Conservation (phyloP, 2,888 invertebrate genomes). For the Oscheius sp. region DNA sequence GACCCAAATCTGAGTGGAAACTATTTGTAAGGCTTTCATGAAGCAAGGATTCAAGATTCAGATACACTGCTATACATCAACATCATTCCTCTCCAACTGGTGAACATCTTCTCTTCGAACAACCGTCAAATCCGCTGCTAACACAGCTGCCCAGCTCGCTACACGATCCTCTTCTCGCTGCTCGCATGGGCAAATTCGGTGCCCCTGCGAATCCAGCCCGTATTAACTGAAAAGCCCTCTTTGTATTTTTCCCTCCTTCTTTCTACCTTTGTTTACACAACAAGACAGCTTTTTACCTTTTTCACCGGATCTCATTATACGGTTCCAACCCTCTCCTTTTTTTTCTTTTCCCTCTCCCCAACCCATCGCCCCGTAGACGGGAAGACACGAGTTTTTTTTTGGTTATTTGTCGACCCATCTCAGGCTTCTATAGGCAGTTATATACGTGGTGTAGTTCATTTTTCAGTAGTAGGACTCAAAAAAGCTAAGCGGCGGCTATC, state of each 20-base stretch:
- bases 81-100: slow-evolving; percentile 48
- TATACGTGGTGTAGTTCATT: background rate
- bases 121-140: slow-evolving; percentile 4
- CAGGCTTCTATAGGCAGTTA: background rate
- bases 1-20: slow-evolving; percentile 2
- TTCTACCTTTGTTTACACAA: background rate
- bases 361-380: background rate
- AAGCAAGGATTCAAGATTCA: slow-evolving; percentile 28
- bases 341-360: background rate
- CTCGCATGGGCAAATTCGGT: slow-evolving; percentile 52
- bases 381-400: no score
- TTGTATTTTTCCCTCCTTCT: background rate
- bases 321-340: background rate
- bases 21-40: slow-evolving; percentile 32
- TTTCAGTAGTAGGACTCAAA: no score
- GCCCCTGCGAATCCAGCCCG: slow-evolving; percentile 43
- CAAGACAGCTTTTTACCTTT: slow-evolving; percentile 14
- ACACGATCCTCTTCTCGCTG: slow-evolving; percentile 25
- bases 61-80: slow-evolving; percentile 46
- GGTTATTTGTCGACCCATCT: no score
- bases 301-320: slow-evolving; percentile 31
- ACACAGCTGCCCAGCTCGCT: slow-evolving; percentile 17
- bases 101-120: slow-evolving; percentile 53
- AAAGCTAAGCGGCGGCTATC: no score
- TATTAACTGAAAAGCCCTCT: slow-evolving; percentile 18